Evolutionary conservation across 2,113 vertebrate species (phyloP), one percentile per base, ranked within the genome.

Genomic region (Phodopus roborovskii): DNA sequence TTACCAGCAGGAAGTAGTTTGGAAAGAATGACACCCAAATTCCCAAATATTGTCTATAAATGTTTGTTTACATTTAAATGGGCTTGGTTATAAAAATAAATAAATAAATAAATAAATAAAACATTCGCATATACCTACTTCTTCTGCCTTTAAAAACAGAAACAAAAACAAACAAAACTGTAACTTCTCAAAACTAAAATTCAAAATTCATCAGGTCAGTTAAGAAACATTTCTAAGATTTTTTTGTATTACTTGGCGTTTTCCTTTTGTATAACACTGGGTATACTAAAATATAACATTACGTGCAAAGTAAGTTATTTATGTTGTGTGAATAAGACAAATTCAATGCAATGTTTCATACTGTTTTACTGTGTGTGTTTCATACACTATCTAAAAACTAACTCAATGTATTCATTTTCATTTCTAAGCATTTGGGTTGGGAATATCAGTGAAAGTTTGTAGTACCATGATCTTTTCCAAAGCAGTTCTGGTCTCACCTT

Each of bases 171-270:
- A 45, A 45, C 45, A 16, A 79, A 84, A 85, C 56, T 91, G 26
- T 50, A 42, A 22, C 64, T 88, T 95, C n/a, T n/a, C 87, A 74
- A 88, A 87, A 53, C 5, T 60, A 48, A 85, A 74, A 94, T 96
- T 95, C 11, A 81, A 85, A 74, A 94, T 96, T 95, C 11, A 81
- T 96, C 7, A 92, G 17, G 26, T n/a, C 4, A 81, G 70, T 90
- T 91, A 94, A 45, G 48, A 82, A 96, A 95, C 0, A 33, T 45
- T 90, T 83, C 45, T 94, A 56, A 39, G 36, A n/a, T n/a, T 68
- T 90, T 89, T 81, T 81, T 42, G 79, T 56, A 87, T 74, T 70
- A 64, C 33, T 96, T 71, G 86, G 1, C 4, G 11, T 93, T 94
- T 36, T 15, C n/a, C 68, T 1, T 62, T 77, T 77, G 36, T 66